Conservation (phyloP, 35 echinoderm and acorn worm genomes). For the Ophiothrix spiculata region DNA sequence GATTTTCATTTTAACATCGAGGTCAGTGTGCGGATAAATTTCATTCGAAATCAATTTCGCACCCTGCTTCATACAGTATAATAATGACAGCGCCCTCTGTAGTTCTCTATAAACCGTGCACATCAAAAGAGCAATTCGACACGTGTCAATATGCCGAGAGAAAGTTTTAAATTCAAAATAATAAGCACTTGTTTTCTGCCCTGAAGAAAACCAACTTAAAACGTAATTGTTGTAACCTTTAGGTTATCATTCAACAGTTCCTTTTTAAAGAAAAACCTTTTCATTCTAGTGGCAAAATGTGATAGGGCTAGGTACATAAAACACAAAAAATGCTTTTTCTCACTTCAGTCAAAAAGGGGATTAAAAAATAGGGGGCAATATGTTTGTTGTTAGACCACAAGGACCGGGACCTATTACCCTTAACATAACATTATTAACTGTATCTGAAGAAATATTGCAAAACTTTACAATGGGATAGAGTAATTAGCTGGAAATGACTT, state of each 20-base stretch:
- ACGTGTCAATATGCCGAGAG: neutral
- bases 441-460: neutral
- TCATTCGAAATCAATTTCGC: no score
- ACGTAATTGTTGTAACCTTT: neutral
- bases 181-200: neutral
- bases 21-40: no score
- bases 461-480: neutral
- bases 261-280: no score
- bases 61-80: no score
- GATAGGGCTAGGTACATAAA: no score
- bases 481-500: constrained; percentile 13
- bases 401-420: neutral
- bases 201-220: neutral
- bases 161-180: neutral
- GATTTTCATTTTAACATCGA: no score
- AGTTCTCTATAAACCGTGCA: no score
- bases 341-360: neutral
- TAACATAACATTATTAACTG: neutral
- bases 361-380: neutral
- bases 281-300: no score
- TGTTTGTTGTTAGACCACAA: constrained; percentile 11
- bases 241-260: neutral
- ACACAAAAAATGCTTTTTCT: neutral
- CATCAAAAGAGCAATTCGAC: neutral
- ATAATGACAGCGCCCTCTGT: no score